These are phyloP conservation scores for Esox niger DNA, from an alignment of 2,113 vertebrate species.

Conservation along the genomic window DNA sequence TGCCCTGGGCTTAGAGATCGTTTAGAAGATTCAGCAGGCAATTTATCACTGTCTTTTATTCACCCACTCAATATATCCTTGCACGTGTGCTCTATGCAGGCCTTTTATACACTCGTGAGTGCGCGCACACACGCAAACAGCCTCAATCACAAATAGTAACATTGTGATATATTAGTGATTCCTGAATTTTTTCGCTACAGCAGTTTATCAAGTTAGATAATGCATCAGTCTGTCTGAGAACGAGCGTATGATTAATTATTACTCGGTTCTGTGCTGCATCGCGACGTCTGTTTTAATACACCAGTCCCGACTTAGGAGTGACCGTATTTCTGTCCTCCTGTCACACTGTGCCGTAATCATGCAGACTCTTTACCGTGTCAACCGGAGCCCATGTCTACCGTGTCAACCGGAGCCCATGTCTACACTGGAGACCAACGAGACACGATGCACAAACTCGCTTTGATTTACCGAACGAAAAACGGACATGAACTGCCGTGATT, in stretches of 20 bases:
- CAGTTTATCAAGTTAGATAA: background rate
- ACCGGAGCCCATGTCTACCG: too few species aligned
- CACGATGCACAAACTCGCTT: background rate
- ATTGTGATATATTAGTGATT: slow-evolving; percentile 6
- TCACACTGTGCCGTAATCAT: too few species aligned
- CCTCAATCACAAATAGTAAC: background rate
- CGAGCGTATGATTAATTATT: too few species aligned
- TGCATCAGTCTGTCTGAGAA: background rate
- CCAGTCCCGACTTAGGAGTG: too few species aligned
- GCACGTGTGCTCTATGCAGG: background rate
- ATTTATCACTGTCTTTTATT: slow-evolving; percentile 39
- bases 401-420: too few species aligned
- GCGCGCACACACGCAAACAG: too few species aligned
- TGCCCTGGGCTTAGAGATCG: slow-evolving; percentile 27
- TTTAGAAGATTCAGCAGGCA: slow-evolving; percentile 40
- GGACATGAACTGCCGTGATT: background rate
- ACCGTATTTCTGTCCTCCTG: too few species aligned
- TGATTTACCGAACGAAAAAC: background rate
- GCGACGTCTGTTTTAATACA: too few species aligned
- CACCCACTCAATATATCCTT: slow-evolving; percentile 3
- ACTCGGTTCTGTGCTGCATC: too few species aligned
- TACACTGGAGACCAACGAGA: too few species aligned
- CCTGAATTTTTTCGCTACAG: background rate
- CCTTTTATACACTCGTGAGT: background rate
- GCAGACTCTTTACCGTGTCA: too few species aligned